phyloP scores from a whole-genome alignment of 1,140 invertebrate genomes.

The Drosophila erecta region DNA sequence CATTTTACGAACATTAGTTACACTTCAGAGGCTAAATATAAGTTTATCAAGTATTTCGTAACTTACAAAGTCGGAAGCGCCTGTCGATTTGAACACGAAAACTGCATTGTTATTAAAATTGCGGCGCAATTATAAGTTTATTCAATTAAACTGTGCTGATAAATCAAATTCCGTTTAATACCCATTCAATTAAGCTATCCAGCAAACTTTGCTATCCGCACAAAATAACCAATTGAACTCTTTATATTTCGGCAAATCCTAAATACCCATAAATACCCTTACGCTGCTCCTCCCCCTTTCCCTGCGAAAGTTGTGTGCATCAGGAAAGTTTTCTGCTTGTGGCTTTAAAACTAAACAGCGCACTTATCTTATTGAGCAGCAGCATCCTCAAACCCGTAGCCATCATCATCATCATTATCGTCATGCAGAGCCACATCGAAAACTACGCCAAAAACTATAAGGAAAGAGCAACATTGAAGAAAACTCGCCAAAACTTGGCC shows the following conservation, averaged over 20 bases:
- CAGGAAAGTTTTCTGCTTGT: constrained; percentile 71
- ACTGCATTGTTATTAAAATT: background rate
- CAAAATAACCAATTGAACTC: constrained; percentile 40
- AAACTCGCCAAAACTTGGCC: constrained; percentile 63
- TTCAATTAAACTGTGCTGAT: constrained; percentile 16
- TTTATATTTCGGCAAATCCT: constrained; percentile 38
- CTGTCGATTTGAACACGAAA: too few species aligned
- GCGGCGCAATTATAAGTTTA: background rate
- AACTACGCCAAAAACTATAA: constrained; percentile 73
- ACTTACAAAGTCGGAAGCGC: too few species aligned
- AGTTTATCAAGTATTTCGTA: background rate
- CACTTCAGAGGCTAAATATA: constrained; percentile 3
- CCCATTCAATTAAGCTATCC: constrained; percentile 33
- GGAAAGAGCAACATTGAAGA: constrained; percentile 48
- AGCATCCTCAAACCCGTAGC: constrained; percentile 34
- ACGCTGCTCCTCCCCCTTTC: constrained; percentile 3
- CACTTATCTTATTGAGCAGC: constrained; percentile 77
- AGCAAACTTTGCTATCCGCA: constrained; percentile 19
- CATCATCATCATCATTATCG: constrained; percentile 46
- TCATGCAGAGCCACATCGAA: constrained; percentile 39
- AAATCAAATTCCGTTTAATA: constrained; percentile 34
- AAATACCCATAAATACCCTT: constrained; percentile 52
- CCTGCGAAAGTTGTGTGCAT: constrained; percentile 39
- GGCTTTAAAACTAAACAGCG: constrained; percentile 79
- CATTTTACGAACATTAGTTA: constrained; percentile 2